phyloP scores from a whole-genome alignment of 2,888 invertebrate species.

The Seira ritae region DNA sequence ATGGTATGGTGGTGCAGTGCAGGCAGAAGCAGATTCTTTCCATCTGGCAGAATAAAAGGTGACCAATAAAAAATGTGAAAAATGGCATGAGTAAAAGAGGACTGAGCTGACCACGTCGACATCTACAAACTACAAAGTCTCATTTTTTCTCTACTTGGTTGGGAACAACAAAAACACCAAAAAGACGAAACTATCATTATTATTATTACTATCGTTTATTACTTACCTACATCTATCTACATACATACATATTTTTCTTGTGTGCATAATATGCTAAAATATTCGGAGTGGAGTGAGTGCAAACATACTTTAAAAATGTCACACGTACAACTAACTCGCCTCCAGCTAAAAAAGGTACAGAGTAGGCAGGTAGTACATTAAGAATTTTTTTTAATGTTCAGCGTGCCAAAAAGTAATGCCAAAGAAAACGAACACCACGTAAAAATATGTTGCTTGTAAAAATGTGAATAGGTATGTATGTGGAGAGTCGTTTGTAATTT shows the following conservation, averaged over 20 bases:
- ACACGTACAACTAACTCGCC: slow-evolving; percentile 15
- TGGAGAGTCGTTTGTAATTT: too few species aligned
- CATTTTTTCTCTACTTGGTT: too few species aligned
- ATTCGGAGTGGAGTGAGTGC: too few species aligned
- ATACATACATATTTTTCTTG: neutral
- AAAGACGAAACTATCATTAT: too few species aligned
- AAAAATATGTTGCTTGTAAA: slow-evolving; percentile 9
- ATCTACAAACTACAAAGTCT: too few species aligned
- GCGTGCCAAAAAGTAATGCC: slow-evolving; percentile 56
- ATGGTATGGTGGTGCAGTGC: slow-evolving; percentile 75
- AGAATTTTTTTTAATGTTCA: slow-evolving; percentile 19
- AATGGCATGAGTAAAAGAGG: slow-evolving; percentile 37
- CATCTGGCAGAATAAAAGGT: slow-evolving; percentile 40
- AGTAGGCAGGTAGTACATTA: neutral
- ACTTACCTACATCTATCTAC: too few species aligned
- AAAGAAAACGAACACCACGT: slow-evolving; percentile 54
- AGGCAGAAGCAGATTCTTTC: neutral
- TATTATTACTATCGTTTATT: too few species aligned
- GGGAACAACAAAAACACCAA: too few species aligned
- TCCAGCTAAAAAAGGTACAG: slow-evolving; percentile 24
- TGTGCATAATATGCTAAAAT: neutral
- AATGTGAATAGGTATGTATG: neutral
- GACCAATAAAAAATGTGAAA: slow-evolving; percentile 46
- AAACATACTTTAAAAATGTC: too few species aligned
- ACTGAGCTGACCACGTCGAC: too few species aligned